These are phyloP conservation scores for Corapipo altera DNA, from an alignment of 2,113 vertebrate genomes.

Conservation along the genomic window DNA sequence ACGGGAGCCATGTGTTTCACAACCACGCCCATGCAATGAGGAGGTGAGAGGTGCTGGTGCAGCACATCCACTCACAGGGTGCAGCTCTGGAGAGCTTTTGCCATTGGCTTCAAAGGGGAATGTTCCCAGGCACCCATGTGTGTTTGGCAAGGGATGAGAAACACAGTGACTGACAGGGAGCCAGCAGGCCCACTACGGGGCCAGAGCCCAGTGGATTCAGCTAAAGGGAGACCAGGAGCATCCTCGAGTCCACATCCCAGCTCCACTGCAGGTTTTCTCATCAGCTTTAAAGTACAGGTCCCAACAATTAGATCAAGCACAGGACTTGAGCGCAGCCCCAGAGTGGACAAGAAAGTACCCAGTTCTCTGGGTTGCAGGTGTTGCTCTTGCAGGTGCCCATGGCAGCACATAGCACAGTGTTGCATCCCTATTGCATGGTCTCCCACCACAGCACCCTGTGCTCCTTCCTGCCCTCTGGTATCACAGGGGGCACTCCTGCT, in stretches of 20 bases:
- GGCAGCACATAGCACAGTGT: not conserved
- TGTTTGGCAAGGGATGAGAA: not conserved
- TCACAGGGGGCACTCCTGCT: not conserved
- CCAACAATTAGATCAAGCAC: not conserved
- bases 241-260: not conserved
- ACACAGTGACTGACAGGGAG: not conserved
- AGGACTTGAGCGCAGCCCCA: not conserved
- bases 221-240: not conserved
- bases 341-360: not conserved
- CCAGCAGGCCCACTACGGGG: not conserved
- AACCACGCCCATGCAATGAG: rapidly evolving
- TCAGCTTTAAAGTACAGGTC: not conserved
- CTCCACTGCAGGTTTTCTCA: not conserved
- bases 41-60: not conserved
- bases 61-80: not conserved
- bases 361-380: not conserved
- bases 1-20: not conserved
- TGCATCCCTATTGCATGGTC: rapidly evolving
- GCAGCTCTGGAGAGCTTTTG: not conserved
- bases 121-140: rapidly evolving
- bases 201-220: not conserved
- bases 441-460: rapidly evolving
- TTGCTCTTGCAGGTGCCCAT: not conserved
- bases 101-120: not conserved
- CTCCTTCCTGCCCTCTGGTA: not conserved